phyloP scores from a whole-genome alignment of 2,888 invertebrate genomes.

The Leptopterna dolabrata region DNA sequence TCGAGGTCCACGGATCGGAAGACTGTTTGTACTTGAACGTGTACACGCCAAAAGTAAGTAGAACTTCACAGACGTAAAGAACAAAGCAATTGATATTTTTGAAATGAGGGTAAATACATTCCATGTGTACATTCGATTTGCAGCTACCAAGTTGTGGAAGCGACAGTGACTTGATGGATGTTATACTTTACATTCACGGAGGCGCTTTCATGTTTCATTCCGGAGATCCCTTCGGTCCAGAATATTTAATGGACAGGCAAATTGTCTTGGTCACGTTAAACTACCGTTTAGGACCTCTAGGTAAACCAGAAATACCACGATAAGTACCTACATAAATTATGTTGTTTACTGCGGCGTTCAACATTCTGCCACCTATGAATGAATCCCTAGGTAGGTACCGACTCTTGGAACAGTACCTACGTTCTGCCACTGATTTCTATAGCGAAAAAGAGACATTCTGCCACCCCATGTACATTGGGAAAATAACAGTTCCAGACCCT shows the following conservation, averaged over 20 bases:
- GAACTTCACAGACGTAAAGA: neutral
- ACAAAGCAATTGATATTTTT: neutral
- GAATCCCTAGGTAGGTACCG: too few species aligned
- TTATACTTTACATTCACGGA: conserved; percentile 64
- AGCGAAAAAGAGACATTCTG: too few species aligned
- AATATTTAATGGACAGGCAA: conserved; percentile 63
- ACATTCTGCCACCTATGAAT: too few species aligned
- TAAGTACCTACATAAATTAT: too few species aligned
- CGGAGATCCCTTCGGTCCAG: conserved; percentile 62
- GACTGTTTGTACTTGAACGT: conserved; percentile 77
- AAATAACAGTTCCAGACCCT: too few species aligned
- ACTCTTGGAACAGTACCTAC: too few species aligned
- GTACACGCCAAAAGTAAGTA: conserved; percentile 70
- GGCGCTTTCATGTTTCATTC: conserved; percentile 63
- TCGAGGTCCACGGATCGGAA: conserved; percentile 71
- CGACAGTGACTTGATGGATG: neutral
- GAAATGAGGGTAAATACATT: neutral
- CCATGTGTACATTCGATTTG: neutral
- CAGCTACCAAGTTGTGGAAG: neutral
- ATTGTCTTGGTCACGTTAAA: conserved; percentile 64
- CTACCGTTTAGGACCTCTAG: conserved; percentile 64
- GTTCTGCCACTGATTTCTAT: too few species aligned
- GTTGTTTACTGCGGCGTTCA: too few species aligned
- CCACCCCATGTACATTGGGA: too few species aligned
- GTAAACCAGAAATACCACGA: conserved; percentile 50